phyloP scores from a whole-genome alignment of 1,140 invertebrate genomes.

The Anastrepha ludens region DNA sequence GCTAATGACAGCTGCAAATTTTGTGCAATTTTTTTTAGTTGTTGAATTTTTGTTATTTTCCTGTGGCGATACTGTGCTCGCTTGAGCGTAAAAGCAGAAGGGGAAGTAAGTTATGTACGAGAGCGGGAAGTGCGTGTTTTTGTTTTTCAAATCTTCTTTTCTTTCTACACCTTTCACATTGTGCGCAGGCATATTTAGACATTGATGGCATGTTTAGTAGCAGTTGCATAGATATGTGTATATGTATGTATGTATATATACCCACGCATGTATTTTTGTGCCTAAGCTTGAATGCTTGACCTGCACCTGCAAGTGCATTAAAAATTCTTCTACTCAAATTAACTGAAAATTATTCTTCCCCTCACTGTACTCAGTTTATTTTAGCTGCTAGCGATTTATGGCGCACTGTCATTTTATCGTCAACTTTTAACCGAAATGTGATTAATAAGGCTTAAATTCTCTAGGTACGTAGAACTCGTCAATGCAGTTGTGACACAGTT shows the following conservation, averaged over 20 bases:
- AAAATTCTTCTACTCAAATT: too few species aligned
- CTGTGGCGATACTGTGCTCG: background rate
- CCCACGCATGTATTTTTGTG: background rate
- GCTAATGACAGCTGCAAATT: background rate
- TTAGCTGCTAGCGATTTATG: background rate
- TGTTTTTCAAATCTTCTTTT: background rate
- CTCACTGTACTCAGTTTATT: background rate
- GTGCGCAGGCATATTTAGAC: too few species aligned
- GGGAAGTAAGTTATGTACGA: background rate
- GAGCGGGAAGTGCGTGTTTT: too few species aligned
- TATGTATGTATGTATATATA: background rate
- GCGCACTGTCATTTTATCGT: constrained; percentile 12
- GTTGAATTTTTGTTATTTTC: background rate
- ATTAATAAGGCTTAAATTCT: constrained; percentile 37
- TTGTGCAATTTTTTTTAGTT: background rate
- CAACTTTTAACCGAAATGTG: constrained; percentile 19
- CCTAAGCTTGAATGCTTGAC: background rate
- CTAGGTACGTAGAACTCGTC: background rate
- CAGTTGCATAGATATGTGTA: background rate
- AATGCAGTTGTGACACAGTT: constrained; percentile 27
- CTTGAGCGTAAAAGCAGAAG: background rate
- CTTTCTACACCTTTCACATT: background rate
- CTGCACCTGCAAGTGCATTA: too few species aligned
- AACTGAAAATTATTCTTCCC: background rate
- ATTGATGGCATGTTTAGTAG: too few species aligned